Base-by-base conservation (phyloP, 1,140 invertebrate species). In the Drosophila burlai region DNA sequence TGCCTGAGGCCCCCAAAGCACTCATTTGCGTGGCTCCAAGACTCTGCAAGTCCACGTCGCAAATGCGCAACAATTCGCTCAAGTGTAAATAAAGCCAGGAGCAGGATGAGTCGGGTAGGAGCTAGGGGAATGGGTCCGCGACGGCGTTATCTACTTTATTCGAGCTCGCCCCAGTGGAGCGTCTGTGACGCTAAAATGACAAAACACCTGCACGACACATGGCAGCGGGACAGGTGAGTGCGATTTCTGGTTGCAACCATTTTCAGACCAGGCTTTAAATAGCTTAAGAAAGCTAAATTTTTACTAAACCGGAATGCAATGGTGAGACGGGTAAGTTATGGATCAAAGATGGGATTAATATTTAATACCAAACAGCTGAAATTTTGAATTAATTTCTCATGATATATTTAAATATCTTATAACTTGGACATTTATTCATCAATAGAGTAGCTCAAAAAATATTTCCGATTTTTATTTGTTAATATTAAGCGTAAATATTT, bases 1-100 rank as follows among this genome's bases (percentile, higher is more conserved):
- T 52, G 38, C 54, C 21, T 31, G 21, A 13, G 36, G 31, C 36
- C 38, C 80, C 77, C 84, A 75, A 68, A 72, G 75, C 60, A 50
- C 80, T 83, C 76, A 87, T 87, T 76, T 82, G 68, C 64, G 38
- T 21, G 45, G 52, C 55, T 34, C 34, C 60, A n/a, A 36, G 66
- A 18, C 26, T 52, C 42, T 45, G 10, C 40, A 16, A 47, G 36
- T 47, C 66, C 52, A 36, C 55, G 21, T 31, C 55, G 79, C 75
- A 91, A 91, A 91, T 91, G 89, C 89, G 89, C 84, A 90, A 91
- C 90, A 91, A 91, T 91, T 83, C 89, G 68, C 69, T 92, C 79
- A 91, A 89, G 89, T 91, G 89, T 91, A 91, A 91, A 89, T 83
- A 90, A 91, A 81, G 76, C 78, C 78, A 69, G 50, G 50, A 76